phyloP scores from a whole-genome alignment of 1,140 invertebrate species.

The Diabrotica virgifera region DNA sequence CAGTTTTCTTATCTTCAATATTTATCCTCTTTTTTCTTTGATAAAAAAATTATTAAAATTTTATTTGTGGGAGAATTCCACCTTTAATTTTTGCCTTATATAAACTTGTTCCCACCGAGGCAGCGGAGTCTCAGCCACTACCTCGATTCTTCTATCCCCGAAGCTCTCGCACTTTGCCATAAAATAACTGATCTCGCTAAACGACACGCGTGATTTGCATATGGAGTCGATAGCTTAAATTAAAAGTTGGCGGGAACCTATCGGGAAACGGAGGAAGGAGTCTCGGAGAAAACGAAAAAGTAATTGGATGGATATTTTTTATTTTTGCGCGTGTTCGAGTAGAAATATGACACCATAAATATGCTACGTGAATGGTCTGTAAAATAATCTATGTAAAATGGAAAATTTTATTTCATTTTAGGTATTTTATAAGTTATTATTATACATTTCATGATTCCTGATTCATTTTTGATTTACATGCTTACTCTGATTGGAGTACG shows the following conservation, averaged over 20 bases:
- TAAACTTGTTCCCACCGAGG: too few species aligned
- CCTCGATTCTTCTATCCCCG: slow-evolving; percentile 31
- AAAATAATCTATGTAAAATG: too few species aligned
- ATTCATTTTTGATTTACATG: too few species aligned
- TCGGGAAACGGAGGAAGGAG: slow-evolving; percentile 1
- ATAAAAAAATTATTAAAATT: too few species aligned
- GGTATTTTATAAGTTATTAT: too few species aligned
- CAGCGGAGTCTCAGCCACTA: not conserved
- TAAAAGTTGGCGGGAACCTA: slow-evolving; percentile 26
- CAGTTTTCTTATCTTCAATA: too few species aligned
- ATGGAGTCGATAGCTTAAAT: slow-evolving; percentile 38
- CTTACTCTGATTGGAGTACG: too few species aligned
- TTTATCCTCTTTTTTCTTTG: too few species aligned
- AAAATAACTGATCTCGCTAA: slow-evolving; percentile 44
- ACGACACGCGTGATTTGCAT: slow-evolving; percentile 46
- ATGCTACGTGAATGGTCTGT: not conserved
- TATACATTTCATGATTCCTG: too few species aligned
- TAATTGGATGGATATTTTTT: slow-evolving; percentile 1
- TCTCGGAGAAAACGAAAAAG: not conserved
- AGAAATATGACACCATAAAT: not conserved
- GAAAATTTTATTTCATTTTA: too few species aligned
- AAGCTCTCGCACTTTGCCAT: slow-evolving; percentile 31
- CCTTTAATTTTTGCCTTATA: too few species aligned
- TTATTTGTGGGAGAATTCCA: too few species aligned
- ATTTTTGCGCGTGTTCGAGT: not conserved